Evolutionary conservation across 2,888 invertebrate species (phyloP).

Genomic region (Pardosa pseudoannulata): DNA sequence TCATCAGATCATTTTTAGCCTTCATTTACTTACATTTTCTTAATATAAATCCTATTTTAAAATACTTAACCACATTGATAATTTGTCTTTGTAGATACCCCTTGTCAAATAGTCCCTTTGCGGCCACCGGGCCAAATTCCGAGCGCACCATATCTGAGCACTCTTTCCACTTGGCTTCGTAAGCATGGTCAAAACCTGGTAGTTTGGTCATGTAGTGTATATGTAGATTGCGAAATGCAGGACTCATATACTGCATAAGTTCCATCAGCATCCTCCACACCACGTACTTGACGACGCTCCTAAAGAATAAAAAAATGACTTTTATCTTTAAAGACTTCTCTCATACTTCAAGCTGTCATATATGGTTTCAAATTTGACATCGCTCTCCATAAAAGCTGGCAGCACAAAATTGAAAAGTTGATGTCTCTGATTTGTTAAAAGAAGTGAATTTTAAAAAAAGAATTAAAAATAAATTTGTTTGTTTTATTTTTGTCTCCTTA

Average conservation of each 20-base stretch:
- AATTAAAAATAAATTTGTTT: no score
- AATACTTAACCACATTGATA: neutral
- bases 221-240: neutral
- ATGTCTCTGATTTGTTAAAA: no score
- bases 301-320: neutral
- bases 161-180: slow-evolving; percentile 25
- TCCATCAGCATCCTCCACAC: slow-evolving; percentile 40
- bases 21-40: no score
- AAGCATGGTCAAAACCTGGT: slow-evolving; percentile 9
- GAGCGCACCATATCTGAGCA: slow-evolving; percentile 30
- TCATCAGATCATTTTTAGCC: no score
- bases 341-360: no score
- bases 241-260: slow-evolving; percentile 31
- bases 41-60: no score
- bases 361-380: no score
- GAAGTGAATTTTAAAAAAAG: no score
- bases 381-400: no score
- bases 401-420: no score
- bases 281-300: neutral
- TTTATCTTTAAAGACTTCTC: neutral
- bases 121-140: slow-evolving; percentile 26
- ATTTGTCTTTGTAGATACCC: neutral
- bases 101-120: slow-evolving; percentile 22
- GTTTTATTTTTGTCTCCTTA: no score
- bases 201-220: slow-evolving; percentile 14